Conservation (phyloP, 2,113 vertebrate genomes). For the Hemibates koningsi region DNA sequence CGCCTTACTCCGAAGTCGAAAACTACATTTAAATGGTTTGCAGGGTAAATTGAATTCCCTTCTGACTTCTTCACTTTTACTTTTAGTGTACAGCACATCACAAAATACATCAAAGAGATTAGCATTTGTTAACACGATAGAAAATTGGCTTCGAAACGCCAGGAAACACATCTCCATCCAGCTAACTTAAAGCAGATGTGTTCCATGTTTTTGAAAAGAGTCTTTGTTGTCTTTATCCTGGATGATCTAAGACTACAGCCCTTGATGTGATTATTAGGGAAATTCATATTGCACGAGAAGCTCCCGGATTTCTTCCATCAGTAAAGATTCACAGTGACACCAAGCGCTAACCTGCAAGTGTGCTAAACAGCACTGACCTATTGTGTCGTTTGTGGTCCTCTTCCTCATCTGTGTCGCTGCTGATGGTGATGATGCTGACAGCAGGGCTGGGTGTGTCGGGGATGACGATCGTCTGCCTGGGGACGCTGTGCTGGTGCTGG, state of each 20-base stretch:
- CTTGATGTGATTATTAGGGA: neutral
- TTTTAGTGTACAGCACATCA: neutral
- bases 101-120: neutral
- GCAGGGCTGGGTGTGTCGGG: constrained; percentile 96
- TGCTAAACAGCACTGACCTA: constrained; percentile 71
- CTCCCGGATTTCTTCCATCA: neutral
- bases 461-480: constrained; percentile 93
- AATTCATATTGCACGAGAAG: neutral
- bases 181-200: neutral
- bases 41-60: neutral
- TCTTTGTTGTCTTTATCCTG: neutral
- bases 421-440: constrained; percentile 99
- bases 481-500: constrained; percentile 81
- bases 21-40: neutral
- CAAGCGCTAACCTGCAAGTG: neutral
- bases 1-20: neutral
- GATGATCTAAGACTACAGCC: neutral
- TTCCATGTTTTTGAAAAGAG: neutral
- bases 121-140: neutral
- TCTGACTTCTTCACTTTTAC: neutral
- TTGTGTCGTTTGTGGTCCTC: constrained; percentile 90
- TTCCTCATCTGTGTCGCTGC: constrained; percentile 97
- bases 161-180: neutral
- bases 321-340: neutral
- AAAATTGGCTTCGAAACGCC: neutral